These are phyloP conservation scores for Plagodis pulveraria DNA, from an alignment of 2,888 invertebrate genomes.

Conservation along the genomic window DNA sequence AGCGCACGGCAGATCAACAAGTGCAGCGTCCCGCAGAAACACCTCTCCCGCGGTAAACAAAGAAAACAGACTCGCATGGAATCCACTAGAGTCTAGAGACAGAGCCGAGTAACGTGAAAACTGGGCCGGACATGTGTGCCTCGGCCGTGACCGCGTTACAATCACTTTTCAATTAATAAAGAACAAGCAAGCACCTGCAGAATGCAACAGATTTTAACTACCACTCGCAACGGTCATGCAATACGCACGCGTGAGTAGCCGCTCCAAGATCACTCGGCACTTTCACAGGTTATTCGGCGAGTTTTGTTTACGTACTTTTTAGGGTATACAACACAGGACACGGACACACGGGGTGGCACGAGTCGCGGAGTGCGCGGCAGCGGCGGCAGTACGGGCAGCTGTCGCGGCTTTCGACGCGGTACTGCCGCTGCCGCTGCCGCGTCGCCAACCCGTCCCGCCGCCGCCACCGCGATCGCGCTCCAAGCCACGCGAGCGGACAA, in stretches of 20 bases:
- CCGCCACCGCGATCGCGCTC: constrained; percentile 26
- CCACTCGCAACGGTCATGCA: constrained; percentile 56
- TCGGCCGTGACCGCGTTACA: constrained; percentile 83
- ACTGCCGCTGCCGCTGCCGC: constrained; percentile 50
- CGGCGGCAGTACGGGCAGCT: constrained; percentile 44
- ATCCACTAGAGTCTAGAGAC: constrained; percentile 67
- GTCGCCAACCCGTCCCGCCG: constrained; percentile 33
- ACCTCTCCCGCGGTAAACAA: constrained; percentile 69
- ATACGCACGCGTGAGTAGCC: constrained; percentile 63
- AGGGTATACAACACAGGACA: constrained; percentile 66
- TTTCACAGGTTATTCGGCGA: constrained; percentile 59
- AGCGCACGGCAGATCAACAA: constrained; percentile 57
- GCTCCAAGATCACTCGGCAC: constrained; percentile 65
- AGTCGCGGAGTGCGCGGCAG: constrained; percentile 40
- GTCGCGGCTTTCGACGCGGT: constrained; percentile 53
- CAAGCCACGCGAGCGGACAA: constrained; percentile 37
- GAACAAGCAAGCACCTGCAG: constrained; percentile 78
- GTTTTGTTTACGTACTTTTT: constrained; percentile 74
- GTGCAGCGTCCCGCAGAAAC: constrained; percentile 52
- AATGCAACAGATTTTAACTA: constrained; percentile 73
- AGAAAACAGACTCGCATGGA: constrained; percentile 66
- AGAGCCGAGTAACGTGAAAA: constrained; percentile 76
- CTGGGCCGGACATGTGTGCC: constrained; percentile 83
- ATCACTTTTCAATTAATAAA: constrained; percentile 84
- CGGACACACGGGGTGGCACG: constrained; percentile 60